Percentiles rank a stretch among this genome's conserved stretches.
Conservation (phyloP, 2,113 vertebrate genomes). For the Hymenochirus boettgeri region DNA sequence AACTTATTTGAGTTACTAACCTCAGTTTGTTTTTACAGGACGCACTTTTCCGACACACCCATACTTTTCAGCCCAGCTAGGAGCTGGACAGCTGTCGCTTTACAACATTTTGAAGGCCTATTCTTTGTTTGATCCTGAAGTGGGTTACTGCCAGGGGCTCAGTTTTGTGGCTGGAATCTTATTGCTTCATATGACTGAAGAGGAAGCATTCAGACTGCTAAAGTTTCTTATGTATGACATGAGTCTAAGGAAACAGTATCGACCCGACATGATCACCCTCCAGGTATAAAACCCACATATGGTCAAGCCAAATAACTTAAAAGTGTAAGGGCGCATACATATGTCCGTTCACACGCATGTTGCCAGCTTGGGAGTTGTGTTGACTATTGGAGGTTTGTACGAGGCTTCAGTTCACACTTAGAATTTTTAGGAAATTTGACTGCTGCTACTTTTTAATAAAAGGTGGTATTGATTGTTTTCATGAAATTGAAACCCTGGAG, state of each 20-base stretch:
- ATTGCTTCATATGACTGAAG: slow-evolving; percentile 74
- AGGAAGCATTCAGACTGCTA: slow-evolving; percentile 73
- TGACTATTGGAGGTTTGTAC: too few species aligned
- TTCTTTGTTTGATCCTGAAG: slow-evolving; percentile 74
- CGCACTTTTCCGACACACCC: slow-evolving; percentile 77
- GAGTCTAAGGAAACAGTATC: slow-evolving; percentile 72
- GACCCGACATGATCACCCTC: slow-evolving; percentile 75
- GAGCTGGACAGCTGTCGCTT: slow-evolving; percentile 72
- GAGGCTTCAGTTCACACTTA: too few species aligned
- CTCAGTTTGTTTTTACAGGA: slow-evolving; percentile 55
- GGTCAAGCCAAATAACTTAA: too few species aligned
- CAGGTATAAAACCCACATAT: too few species aligned
- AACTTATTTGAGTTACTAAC: not conserved
- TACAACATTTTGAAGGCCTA: slow-evolving; percentile 79
- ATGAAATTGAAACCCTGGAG: too few species aligned
- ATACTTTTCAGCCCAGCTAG: slow-evolving; percentile 71
- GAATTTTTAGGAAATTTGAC: too few species aligned
- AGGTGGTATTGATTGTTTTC: too few species aligned
- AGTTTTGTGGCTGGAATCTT: slow-evolving; percentile 75
- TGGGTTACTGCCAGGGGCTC: slow-evolving; percentile 76
- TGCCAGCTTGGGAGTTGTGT: too few species aligned
- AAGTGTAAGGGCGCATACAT: too few species aligned
- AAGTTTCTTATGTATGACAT: slow-evolving; percentile 77
- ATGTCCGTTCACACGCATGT: too few species aligned
- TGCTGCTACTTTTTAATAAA: too few species aligned